Evolutionary conservation across 1,140 invertebrate genomes (phyloP).

Genomic region (Oreohelix idahoensis): DNA sequence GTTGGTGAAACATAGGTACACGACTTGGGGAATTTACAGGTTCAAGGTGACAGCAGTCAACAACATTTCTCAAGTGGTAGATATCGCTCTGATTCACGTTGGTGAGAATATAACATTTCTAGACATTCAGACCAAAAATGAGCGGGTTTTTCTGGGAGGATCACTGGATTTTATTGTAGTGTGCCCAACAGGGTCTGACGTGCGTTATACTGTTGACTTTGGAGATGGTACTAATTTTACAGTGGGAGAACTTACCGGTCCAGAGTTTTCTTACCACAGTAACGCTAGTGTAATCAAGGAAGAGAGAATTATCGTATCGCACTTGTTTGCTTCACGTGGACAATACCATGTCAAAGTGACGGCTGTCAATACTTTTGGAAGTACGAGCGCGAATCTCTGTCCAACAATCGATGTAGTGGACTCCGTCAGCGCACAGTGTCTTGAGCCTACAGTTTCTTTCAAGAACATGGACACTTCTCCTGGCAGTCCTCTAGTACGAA

Average conservation of each 20-base stretch:
- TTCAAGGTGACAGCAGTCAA: slow-evolving; percentile 61
- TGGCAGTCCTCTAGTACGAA: slow-evolving; percentile 41
- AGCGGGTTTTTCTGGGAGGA: slow-evolving; percentile 47
- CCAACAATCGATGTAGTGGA: slow-evolving; percentile 57
- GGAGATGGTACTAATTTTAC: slow-evolving; percentile 59
- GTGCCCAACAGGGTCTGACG: slow-evolving; percentile 63
- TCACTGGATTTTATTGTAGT: slow-evolving; percentile 50
- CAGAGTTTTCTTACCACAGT: slow-evolving; percentile 15
- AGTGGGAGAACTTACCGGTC: slow-evolving; percentile 16
- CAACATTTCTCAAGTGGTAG: slow-evolving; percentile 51
- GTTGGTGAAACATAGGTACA: slow-evolving; percentile 55
- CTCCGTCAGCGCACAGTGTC: slow-evolving; percentile 20
- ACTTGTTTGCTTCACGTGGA: slow-evolving; percentile 55
- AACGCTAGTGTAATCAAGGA: slow-evolving; percentile 18
- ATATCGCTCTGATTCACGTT: slow-evolving; percentile 57
- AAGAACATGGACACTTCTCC: slow-evolving; percentile 30
- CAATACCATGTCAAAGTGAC: slow-evolving; percentile 54
- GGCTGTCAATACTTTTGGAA: slow-evolving; percentile 59
- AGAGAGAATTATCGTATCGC: slow-evolving; percentile 51
- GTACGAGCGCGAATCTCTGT: slow-evolving; percentile 55
- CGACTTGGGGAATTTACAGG: slow-evolving; percentile 66
- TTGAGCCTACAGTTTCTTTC: slow-evolving; percentile 36
- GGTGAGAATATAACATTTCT: slow-evolving; percentile 68
- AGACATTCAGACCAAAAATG: slow-evolving; percentile 58
- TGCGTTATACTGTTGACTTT: slow-evolving; percentile 60